Base-by-base conservation (phyloP, 1,140 invertebrate species). In the Halictus rubicundus region DNA sequence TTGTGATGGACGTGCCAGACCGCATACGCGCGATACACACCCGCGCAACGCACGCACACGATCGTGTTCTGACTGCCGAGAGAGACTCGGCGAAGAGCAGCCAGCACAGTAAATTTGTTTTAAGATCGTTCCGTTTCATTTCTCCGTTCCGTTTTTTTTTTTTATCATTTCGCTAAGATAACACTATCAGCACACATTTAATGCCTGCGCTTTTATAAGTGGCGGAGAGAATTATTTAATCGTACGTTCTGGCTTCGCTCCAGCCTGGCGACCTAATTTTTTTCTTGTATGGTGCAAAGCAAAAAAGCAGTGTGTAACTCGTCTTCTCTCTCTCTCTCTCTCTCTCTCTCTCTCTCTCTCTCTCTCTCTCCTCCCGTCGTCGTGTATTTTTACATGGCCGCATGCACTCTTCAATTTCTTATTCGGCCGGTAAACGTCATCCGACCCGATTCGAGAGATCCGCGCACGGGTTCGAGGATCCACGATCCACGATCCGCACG, bases 201-300 rank as follows among this genome's bases (percentile, higher is more conserved):
- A 91, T 89, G 92, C 91, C 90, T 92, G 91, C 91, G 92, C 91
- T 93, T 93, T 92, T 92, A 92, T 92, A 92, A 92, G 91, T 91
- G 90, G 89, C 89, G 73, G 83, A 83, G 82, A 88, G 90, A 92
- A 92, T 93, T 92, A 92, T 92, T 93, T 92, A 92, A 93, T 93
- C 92, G 89, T 91, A 92, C 87, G 88, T 89, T 89, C 89, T 89
- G 88, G 88, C 90, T 87, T 88, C 90, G 86, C 92, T 92, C 90
- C 91, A 88, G 88, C 88, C 80, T 87, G 91, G 89, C 92, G 92
- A 93, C 92, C 91, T 89, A 92, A 92, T 92, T 93, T 90, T 92
- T 93, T 90, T 90, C 83, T 78, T 78, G 66, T 78, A 83, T 83
- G 73, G 68, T 60, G 77, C 78, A 82, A 81, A 80, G 42, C 42